Base-by-base conservation (phyloP, 2,113 vertebrate species). In the Ceratotherium simum region DNA sequence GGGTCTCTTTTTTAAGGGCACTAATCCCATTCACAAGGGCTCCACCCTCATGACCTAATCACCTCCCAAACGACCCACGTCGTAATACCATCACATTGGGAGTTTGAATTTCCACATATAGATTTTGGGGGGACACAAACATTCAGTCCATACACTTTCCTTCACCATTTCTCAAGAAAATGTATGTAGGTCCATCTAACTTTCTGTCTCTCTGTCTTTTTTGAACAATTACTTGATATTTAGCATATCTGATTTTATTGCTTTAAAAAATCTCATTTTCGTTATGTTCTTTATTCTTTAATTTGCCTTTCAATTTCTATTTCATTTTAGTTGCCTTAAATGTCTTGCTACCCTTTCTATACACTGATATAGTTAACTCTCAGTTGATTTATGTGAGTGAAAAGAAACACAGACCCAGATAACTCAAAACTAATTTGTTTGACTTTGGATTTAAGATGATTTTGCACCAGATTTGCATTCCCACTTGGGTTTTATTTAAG, bases 401-500 rank as follows among this genome's bases (percentile, higher is more conserved):
- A 92, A 97, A 92, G 79, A 67, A 82, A 80, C 51, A 79, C 25
- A 86, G 78, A 82, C 62, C 62, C 76, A 96, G 75, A 75, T 92
- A 95, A 83, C 69, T 87, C 83, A 60, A 96, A 97, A 93, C 46
- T 62, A 73, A 96, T 93, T 88, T 67, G 29, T 94, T 92, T 82
- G 70, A 78, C 88, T 89, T 79, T 62, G 78, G 79, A 69, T 85
- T 90, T 86, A 86, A 98, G 85, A 78, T 73, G 78, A 82, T 91
- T 96, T 96, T 97, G 80, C 1, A 67, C 82, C 78, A 95, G 82
- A 80, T 96, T 95, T 92, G 67, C 39, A 39, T 94, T 80, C 60
- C 88, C 23, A 23, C 76, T 96, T 69, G 65, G 36, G 29, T 80
- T 96, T 97, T 83, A 80, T 81, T 97, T 95, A 91, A 97, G 83